A percentile compares a stretch with the other conserved stretches of the same genome.
phyloP scores from a whole-genome alignment of 2,113 vertebrate species.

The Limanda limanda region DNA sequence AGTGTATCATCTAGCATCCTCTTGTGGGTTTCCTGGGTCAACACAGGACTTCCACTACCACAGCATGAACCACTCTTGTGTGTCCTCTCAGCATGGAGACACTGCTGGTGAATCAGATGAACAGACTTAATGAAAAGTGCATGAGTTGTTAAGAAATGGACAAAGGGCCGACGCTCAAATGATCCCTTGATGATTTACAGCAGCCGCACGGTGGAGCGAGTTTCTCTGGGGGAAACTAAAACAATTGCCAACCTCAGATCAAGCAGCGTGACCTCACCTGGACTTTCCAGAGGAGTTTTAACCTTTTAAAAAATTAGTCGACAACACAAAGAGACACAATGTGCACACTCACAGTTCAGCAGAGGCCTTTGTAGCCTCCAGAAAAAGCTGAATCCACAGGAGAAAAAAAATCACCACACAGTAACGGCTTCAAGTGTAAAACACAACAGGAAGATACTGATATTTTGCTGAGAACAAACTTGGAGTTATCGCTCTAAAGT shows the following conservation, averaged over 20 bases:
- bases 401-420: constrained; percentile 15
- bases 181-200: not conserved
- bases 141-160: constrained; percentile 39
- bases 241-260: not conserved
- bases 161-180: constrained; percentile 46
- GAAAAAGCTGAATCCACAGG: not conserved
- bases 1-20: not conserved
- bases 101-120: constrained; percentile 40
- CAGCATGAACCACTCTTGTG: not conserved
- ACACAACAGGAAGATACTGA: not conserved
- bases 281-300: not conserved
- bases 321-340: not conserved
- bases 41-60: not conserved
- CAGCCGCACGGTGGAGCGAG: not conserved
- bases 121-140: constrained; percentile 42
- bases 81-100: constrained; percentile 20
- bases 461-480: not conserved
- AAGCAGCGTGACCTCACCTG: not conserved
- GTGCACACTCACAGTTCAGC: not conserved
- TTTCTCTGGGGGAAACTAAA: constrained; percentile 2
- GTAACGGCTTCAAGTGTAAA: constrained; percentile 9
- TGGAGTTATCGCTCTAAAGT: constrained; percentile 42
- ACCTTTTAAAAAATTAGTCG: not conserved
- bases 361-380: not conserved
- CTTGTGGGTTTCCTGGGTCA: constrained; percentile 16